Percentiles rank a stretch among this genome's conserved stretches.
Conservation (phyloP, 2,113 vertebrate species). For the Leucosticte australis region DNA sequence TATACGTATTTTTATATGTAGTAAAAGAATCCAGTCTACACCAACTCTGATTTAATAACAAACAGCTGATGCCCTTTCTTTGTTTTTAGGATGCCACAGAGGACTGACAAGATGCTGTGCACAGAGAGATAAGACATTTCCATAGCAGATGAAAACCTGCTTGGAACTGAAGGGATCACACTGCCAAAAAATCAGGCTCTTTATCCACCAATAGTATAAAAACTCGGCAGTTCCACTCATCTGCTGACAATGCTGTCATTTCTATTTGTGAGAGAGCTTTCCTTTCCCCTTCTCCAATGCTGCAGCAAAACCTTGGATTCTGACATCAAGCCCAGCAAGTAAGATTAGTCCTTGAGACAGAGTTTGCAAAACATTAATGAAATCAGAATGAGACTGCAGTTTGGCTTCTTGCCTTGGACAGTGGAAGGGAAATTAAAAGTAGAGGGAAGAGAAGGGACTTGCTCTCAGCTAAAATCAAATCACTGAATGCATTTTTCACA, state of each 20-base stretch:
- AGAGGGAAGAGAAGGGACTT: conserved; percentile 15
- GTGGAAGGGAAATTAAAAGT: conserved; percentile 42
- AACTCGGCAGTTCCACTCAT: background rate
- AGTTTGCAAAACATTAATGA: conserved; percentile 59
- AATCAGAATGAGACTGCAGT: conserved; percentile 62
- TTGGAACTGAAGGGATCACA: background rate
- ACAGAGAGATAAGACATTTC: background rate
- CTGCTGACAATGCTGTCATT: conserved; percentile 5
- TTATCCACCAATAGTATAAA: background rate
- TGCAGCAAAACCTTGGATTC: conserved; percentile 62
- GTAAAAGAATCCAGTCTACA: background rate
- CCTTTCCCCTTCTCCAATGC: background rate
- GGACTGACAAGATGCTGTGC: background rate
- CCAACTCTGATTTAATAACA: background rate
- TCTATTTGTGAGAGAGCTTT: background rate
- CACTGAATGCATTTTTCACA: background rate
- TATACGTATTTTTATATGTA: background rate
- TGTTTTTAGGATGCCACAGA: background rate
- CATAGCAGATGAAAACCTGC: background rate
- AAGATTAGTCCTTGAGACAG: conserved; percentile 28
- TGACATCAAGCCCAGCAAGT: conserved; percentile 36
- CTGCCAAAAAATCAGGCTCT: background rate
- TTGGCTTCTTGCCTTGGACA: conserved; percentile 51
- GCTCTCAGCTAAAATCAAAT: background rate
- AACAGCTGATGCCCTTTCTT: background rate